Percentiles rank a stretch among this genome's conserved stretches.
These are phyloP conservation scores for Hiodon alosoides DNA, from an alignment of 2,113 vertebrate species.

Conservation along the genomic window DNA sequence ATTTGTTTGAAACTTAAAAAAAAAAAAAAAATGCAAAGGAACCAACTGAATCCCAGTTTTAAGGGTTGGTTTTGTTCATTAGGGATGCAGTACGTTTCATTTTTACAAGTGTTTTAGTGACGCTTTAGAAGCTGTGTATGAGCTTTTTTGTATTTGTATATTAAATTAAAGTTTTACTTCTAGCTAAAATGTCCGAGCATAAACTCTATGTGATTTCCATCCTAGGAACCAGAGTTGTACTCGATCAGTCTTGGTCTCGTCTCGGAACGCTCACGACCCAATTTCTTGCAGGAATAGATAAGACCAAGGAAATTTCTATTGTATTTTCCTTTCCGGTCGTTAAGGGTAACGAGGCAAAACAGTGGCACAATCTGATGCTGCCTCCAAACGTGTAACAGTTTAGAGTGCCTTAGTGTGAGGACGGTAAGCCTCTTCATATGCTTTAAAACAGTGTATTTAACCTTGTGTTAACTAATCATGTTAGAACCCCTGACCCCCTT, in stretches of 20 bases:
- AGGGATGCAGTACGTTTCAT: slow-evolving; percentile 11
- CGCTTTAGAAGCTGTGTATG: slow-evolving; percentile 37
- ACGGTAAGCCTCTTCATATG: too few species aligned
- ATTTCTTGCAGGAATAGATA: too few species aligned
- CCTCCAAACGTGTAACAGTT: too few species aligned
- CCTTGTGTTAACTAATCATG: too few species aligned
- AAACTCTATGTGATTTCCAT: not conserved
- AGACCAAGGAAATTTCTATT: too few species aligned
- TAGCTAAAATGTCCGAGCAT: slow-evolving; percentile 61
- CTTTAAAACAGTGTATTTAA: too few species aligned
- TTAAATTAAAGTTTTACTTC: slow-evolving; percentile 75
- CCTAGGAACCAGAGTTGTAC: not conserved
- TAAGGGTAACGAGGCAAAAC: too few species aligned
- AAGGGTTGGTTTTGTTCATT: not conserved
- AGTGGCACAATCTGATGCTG: too few species aligned
- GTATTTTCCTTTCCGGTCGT: too few species aligned
- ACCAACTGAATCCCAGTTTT: not conserved
- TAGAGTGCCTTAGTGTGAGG: too few species aligned
- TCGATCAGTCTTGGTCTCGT: not conserved
- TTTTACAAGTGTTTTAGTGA: slow-evolving; percentile 24
- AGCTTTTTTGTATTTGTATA: slow-evolving; percentile 62
- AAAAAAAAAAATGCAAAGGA: slow-evolving; percentile 7
- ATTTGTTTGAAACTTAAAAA: slow-evolving; percentile 43
- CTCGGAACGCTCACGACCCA: not conserved
- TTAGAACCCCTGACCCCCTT: too few species aligned